Evolutionary conservation across 2,113 vertebrate species (phyloP), one percentile per base, ranked within the genome.

Genomic region (Zosterops japonicus): DNA sequence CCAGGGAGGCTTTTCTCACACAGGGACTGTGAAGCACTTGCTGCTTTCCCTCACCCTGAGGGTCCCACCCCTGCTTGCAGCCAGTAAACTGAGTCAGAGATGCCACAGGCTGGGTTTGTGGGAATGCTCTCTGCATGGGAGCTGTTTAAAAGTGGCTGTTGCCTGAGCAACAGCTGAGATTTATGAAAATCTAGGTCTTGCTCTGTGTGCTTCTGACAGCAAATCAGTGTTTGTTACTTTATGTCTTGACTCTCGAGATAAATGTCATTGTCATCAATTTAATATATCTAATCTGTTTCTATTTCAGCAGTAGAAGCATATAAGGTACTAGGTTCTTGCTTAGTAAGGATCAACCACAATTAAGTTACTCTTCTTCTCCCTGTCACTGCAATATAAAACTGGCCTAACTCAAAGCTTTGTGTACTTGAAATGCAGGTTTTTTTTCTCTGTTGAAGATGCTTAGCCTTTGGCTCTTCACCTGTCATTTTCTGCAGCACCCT

Each of bases 121-220:
- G 81, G 77, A 63, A 33, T 39, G 63, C n/a, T 85, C 5, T 33
- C 67, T 63, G 67, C 50, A 1, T 55, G 55, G 36, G 33, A 33
- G 74, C 67, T 89, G 47, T 79, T 91, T 49, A 60, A 86, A 92
- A 90, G 76, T 63, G 83, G 41, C 80, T 81, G 92, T 94, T 96
- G 92, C 85, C 82, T 49, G 52, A 94, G 90, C 88, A 92, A 90
- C 75, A 90, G 71, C 82, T 64, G 64, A 95, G 85, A 70, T 83
- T 88, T 91, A 57, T 53, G 78, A 93, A 88, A 95, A 95, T 88
- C 52, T 88, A 33, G 90, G 83, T 96, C 79, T 94, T 94, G 72
- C 50, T 93, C 90, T 11, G 2, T 80, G 93, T 88, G 70, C 61
- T 79, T 65, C 70, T 83, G 89, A 83, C 87, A 88, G 90, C 64